Conservation (phyloP, 2,888 invertebrate genomes). For the Calephelis perditalis region DNA sequence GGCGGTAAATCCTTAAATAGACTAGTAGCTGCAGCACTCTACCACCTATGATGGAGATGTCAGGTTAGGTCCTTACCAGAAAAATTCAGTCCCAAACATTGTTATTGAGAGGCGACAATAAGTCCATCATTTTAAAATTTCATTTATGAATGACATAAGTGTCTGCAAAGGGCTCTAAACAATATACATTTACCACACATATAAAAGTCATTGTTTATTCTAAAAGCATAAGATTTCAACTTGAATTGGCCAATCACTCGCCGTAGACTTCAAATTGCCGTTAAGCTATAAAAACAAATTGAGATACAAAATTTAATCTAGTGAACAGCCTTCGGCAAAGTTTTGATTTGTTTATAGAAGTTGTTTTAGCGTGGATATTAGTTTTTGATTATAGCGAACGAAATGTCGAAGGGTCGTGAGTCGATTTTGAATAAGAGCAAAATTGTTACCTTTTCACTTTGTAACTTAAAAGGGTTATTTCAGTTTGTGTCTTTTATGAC, state of each 20-base stretch:
- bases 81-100: no score
- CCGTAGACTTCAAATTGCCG: constrained; percentile 20
- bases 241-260: background rate
- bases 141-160: no score
- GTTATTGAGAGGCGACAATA: no score
- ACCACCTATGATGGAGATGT: no score
- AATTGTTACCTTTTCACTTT: background rate
- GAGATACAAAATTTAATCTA: constrained; percentile 28
- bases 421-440: background rate
- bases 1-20: no score
- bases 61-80: no score
- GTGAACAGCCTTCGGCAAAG: constrained; percentile 25
- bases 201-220: background rate
- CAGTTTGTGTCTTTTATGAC: no score
- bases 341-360: constrained; percentile 28
- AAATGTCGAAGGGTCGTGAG: background rate
- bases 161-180: no score
- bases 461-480: no score
- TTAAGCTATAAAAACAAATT: constrained; percentile 28
- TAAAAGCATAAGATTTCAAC: constrained; percentile 1
- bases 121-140: no score
- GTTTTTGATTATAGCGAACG: constrained; percentile 5
- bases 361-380: constrained; percentile 21
- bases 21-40: no score
- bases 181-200: no score